Evolutionary conservation across 2,888 invertebrate genomes (phyloP).

Genomic region (Dryobota labecula): DNA sequence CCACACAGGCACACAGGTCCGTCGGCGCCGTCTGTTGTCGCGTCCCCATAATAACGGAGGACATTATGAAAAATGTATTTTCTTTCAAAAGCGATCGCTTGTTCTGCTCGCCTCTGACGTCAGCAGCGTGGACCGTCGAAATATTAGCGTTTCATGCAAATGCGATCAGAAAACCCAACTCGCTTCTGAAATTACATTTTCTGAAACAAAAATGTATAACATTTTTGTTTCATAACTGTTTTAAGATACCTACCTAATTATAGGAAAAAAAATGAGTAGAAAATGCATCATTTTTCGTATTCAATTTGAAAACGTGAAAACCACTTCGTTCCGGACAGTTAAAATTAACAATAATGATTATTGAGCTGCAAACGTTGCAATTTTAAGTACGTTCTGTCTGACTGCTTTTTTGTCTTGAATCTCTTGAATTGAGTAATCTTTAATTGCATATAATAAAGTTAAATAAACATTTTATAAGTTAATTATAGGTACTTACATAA

Average conservation of each 20-base stretch:
- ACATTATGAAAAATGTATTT: conserved; percentile 80
- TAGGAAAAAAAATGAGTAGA: not conserved
- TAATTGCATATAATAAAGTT: not conserved
- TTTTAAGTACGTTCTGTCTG: not conserved
- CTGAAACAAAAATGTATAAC: conserved; percentile 5
- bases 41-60: conserved; percentile 68
- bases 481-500: not conserved
- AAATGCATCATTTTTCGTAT: conserved; percentile 19
- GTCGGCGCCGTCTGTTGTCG: conserved; percentile 68
- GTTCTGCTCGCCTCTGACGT: conserved; percentile 73
- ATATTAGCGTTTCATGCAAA: conserved; percentile 69
- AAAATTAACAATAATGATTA: conserved; percentile 6
- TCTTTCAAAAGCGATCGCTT: conserved; percentile 74
- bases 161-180: conserved; percentile 34
- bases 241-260: not conserved
- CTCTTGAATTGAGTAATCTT: conserved; percentile 18
- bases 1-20: not conserved
- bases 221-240: not conserved
- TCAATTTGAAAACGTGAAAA: conserved; percentile 29
- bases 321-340: conserved; percentile 36
- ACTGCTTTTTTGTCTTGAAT: conserved; percentile 23
- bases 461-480: conserved; percentile 14
- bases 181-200: conserved; percentile 7
- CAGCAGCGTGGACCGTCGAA: conserved; percentile 69
- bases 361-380: conserved; percentile 17